Evolutionary conservation across 1,140 invertebrate species (phyloP), one percentile per base, ranked within the genome.

Genomic region (Leguminivora glycinivorella): DNA sequence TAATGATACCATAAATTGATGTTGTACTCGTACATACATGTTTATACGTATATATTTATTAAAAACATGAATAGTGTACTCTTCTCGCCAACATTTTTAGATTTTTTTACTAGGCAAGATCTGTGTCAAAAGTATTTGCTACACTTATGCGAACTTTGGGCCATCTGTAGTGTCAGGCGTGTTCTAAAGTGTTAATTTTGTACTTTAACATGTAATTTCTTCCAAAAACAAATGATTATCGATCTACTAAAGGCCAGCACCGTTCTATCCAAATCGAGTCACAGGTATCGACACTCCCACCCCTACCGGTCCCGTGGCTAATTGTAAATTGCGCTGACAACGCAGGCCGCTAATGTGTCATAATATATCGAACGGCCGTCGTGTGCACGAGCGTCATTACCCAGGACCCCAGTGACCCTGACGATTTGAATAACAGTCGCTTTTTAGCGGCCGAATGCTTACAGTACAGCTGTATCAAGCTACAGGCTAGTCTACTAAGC

Each of bases 291-390:
- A 52, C 74, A 72, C 77, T 72, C 70, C 70, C 29, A 31, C 31
- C 70, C 70, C 68, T 25, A 58, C 83, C 87, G 34, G 34, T 85
- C 84, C 86, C 88, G 86, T 88, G 79, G 80, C 88, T 88, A 90
- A 90, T 90, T 90, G 88, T 78, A 88, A 90, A 90, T 90, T 85
- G 74, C 72, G 79, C 81, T 88, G 84, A 85, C 86, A 89, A 82
- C 85, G 81, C 73, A 72, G 67, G 76, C 71, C 81, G 85, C 80
- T 89, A 89, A 89, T 88, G 83, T 89, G 87, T 87, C 85, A 86
- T 86, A 86, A 81, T 77, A 77, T 67, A 78, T 77, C 60, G 66
- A 71, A 63, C 58, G 58, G 58, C 58, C 58, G 17, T 63, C 58
- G 58, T 29, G 58, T 26, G 14, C 25, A 29, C 58, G 58, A 29